Conservation (phyloP, 2,113 vertebrate genomes). For the Perognathus longimembris region DNA sequence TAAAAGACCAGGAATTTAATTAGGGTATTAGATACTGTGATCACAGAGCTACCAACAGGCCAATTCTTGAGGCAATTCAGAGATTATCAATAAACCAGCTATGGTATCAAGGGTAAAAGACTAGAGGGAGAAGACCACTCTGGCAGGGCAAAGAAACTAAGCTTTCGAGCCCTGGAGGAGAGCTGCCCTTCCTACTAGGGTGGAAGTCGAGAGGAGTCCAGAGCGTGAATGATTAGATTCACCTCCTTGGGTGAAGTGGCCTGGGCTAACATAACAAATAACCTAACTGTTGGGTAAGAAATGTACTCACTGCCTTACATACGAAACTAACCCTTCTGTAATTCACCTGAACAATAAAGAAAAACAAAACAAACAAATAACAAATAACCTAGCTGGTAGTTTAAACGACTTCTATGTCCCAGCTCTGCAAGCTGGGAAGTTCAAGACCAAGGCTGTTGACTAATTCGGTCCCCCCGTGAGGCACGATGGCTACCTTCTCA, state of each 20-base stretch:
- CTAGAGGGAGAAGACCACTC: accelerated
- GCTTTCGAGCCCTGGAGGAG: too few relatives aligned
- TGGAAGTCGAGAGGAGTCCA: too few relatives aligned
- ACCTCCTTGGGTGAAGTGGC: not conserved
- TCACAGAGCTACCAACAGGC: not conserved
- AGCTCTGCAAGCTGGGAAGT: not conserved
- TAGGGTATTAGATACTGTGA: not conserved
- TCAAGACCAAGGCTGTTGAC: not conserved
- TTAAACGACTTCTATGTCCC: not conserved
- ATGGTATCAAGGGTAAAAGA: not conserved
- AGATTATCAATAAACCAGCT: not conserved
- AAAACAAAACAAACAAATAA: not conserved
- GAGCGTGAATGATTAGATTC: not conserved
- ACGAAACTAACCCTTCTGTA: too few relatives aligned
- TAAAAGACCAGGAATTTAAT: not conserved
- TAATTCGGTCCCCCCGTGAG: not conserved
- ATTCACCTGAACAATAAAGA: too few relatives aligned
- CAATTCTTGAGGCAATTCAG: not conserved
- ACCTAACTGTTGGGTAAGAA: too few relatives aligned
- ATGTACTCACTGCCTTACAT: too few relatives aligned
- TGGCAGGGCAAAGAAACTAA: not conserved
- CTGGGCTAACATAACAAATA: not conserved
- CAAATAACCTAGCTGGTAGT: not conserved
- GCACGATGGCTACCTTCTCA: too few relatives aligned
- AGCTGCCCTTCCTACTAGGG: too few relatives aligned